These are phyloP conservation scores for Trichopria drosophilae DNA, from an alignment of 2,888 invertebrate species.

Conservation along the genomic window DNA sequence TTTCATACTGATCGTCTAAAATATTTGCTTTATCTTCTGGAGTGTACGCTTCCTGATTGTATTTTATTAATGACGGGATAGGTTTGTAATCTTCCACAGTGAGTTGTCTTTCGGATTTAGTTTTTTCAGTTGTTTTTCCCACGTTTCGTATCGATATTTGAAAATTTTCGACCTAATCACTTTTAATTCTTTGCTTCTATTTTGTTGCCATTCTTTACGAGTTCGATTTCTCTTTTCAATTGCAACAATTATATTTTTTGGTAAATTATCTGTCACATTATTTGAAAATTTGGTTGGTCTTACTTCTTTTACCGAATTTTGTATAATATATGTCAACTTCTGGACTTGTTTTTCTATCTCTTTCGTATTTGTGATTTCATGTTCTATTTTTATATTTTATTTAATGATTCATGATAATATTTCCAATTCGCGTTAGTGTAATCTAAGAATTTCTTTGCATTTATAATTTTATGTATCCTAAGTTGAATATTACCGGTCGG, in stretches of 20 bases:
- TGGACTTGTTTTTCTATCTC: slow-evolving; percentile 28
- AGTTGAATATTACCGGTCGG: slow-evolving; percentile 31
- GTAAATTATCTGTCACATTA: slow-evolving; percentile 18
- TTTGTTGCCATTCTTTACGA: slow-evolving; percentile 21
- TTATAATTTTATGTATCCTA: too few species aligned
- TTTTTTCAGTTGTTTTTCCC: too few species aligned
- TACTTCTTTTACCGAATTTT: slow-evolving; percentile 7
- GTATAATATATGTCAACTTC: slow-evolving; percentile 22
- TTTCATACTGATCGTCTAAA: slow-evolving; percentile 13
- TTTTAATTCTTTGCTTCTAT: too few species aligned
- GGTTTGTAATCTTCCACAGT: too few species aligned
- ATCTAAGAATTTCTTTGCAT: neutral
- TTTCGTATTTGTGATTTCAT: slow-evolving; percentile 3
- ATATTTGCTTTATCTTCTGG: slow-evolving; percentile 24
- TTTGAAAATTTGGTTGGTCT: slow-evolving; percentile 14
- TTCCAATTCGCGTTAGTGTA: slow-evolving; percentile 31
- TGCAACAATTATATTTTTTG: slow-evolving; percentile 8
- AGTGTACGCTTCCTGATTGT: too few species aligned
- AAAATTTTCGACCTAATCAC: slow-evolving; percentile 19
- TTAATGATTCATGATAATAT: slow-evolving; percentile 18
- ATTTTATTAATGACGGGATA: too few species aligned
- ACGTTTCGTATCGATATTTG: slow-evolving; percentile 15
- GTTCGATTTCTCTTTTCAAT: slow-evolving; percentile 10
- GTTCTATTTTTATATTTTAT: slow-evolving; percentile 19
- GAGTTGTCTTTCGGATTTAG: too few species aligned